phyloP scores from a whole-genome alignment of 2,888 invertebrate species.

The Deilephila porcellus region DNA sequence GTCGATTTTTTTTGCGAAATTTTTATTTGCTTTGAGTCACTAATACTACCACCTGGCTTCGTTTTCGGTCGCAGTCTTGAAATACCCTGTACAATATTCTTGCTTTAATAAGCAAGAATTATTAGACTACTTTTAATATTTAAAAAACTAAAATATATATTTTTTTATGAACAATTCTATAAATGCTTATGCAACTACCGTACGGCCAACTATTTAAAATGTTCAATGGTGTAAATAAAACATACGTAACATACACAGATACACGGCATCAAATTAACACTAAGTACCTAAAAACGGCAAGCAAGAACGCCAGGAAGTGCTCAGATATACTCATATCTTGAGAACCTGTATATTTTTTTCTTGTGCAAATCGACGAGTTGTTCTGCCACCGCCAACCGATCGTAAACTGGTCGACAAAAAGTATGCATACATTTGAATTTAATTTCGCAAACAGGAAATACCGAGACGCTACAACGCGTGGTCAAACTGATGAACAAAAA shows the following conservation, averaged over 20 bases:
- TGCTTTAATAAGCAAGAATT: no score
- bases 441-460: slow-evolving; percentile 80
- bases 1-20: no score
- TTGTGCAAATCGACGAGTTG: slow-evolving; percentile 46
- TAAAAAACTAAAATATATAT: no score
- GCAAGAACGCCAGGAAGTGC: slow-evolving; percentile 59
- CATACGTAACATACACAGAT: background rate
- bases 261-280: slow-evolving; percentile 24
- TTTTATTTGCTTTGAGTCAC: no score
- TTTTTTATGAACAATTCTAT: no score
- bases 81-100: no score
- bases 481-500: slow-evolving; percentile 54
- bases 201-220: background rate
- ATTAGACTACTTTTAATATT: no score
- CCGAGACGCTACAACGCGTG: slow-evolving; percentile 58
- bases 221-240: background rate
- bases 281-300: slow-evolving; percentile 32
- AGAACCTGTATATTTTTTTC: slow-evolving; percentile 55
- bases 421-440: slow-evolving; percentile 81
- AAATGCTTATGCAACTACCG: no score
- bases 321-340: slow-evolving; percentile 52
- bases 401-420: slow-evolving; percentile 74
- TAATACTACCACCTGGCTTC: no score
- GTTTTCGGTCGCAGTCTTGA: no score
- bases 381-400: slow-evolving; percentile 48